Conservation (phyloP, 2,797 vertebrate genomes). For the Lepilemur ruficaudatus region DNA sequence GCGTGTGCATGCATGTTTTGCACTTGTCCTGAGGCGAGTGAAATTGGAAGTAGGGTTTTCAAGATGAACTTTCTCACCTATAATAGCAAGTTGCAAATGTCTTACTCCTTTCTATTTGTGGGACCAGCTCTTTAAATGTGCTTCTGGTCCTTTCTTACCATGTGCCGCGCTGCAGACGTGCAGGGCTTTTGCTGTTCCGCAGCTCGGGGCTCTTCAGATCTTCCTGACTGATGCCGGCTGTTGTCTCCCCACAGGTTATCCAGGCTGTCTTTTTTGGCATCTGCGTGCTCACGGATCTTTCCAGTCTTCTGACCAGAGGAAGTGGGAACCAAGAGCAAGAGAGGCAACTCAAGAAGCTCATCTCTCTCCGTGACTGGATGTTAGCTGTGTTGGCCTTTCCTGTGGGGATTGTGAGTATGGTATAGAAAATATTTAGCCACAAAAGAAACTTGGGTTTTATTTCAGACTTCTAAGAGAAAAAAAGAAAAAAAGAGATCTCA, state of each 20-base stretch:
- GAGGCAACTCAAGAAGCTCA: constrained; percentile 94
- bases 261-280: constrained; percentile 97
- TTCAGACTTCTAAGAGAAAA: constrained; percentile 9
- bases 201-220: background rate
- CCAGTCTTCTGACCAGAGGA: constrained; percentile 95
- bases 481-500: background rate
- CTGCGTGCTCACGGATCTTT: constrained; percentile 96
- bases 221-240: background rate
- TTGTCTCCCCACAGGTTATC: constrained; percentile 89
- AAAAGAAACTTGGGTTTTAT: constrained; percentile 2
- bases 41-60: background rate
- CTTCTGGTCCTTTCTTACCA: background rate
- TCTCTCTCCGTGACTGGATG: constrained; percentile 96
- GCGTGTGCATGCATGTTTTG: background rate
- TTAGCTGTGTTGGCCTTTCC: constrained; percentile 97
- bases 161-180: background rate
- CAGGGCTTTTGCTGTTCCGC: background rate
- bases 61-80: background rate
- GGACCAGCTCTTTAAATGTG: background rate
- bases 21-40: background rate
- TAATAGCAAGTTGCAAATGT: background rate
- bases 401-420: constrained; percentile 93
- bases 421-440: background rate
- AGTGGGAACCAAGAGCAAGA: constrained; percentile 95
- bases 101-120: background rate